phyloP scores from a whole-genome alignment of 2,888 invertebrate genomes.

The Eutolmus rufibarbis region DNA sequence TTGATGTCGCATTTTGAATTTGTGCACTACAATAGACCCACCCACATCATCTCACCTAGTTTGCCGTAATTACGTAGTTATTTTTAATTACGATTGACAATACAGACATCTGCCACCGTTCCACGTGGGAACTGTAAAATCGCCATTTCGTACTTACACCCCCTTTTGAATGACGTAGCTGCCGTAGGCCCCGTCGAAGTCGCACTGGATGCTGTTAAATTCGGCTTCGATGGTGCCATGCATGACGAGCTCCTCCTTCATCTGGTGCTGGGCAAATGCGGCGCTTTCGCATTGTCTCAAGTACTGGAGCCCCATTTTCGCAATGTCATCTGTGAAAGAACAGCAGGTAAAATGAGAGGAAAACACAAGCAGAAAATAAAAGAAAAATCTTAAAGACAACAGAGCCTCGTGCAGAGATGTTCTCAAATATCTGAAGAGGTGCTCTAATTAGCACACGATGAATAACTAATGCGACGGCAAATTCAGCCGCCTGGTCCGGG shows the following conservation, averaged over 20 bases:
- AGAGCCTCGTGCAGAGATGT: background rate
- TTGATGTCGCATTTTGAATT: background rate
- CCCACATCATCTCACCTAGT: background rate
- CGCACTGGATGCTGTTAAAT: conserved; percentile 67
- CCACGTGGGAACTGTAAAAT: background rate
- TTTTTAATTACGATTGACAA: background rate
- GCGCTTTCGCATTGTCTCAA: conserved; percentile 73
- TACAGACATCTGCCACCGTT: background rate
- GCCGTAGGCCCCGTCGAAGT: conserved; percentile 73
- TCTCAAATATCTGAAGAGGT: conserved; percentile 26
- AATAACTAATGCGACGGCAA: background rate
- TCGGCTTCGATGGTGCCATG: conserved; percentile 69
- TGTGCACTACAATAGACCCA: background rate
- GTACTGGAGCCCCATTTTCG: conserved; percentile 67
- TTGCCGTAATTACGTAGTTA: background rate
- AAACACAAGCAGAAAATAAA: background rate
- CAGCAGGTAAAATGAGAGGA: background rate
- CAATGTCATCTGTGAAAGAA: conserved; percentile 48
- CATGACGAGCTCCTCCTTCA: conserved; percentile 65
- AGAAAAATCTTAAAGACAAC: background rate
- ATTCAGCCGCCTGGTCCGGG: background rate
- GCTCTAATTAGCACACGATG: conserved; percentile 26
- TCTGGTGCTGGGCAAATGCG: conserved; percentile 65
- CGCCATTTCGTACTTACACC: conserved; percentile 64
- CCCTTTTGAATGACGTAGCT: conserved; percentile 65